These are phyloP conservation scores for Boloria euphrosyne DNA, from an alignment of 2,888 invertebrate genomes.

Conservation along the genomic window DNA sequence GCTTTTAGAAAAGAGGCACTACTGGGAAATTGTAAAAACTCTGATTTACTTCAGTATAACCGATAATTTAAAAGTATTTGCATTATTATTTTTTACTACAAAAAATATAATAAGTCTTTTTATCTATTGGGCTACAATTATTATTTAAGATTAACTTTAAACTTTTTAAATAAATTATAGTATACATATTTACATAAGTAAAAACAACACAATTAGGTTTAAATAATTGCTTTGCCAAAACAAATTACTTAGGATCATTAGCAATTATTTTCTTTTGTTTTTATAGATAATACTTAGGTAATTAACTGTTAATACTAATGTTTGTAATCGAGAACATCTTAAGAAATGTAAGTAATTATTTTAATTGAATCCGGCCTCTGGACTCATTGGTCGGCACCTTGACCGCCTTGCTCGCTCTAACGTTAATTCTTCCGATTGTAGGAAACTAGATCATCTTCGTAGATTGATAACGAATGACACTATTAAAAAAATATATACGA, in stretches of 20 bases:
- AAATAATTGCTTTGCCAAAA: background rate
- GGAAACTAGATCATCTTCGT: constrained; percentile 25
- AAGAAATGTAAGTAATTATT: constrained; percentile 31
- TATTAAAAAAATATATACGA: background rate
- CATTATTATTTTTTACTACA: too few relatives aligned
- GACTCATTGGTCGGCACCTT: constrained; percentile 57
- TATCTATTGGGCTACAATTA: too few relatives aligned
- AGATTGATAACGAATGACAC: constrained; percentile 7
- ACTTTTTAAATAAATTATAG: too few relatives aligned
- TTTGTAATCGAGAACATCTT: constrained; percentile 28
- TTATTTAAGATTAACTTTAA: too few relatives aligned
- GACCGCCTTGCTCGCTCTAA: constrained; percentile 58
- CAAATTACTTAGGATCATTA: background rate
- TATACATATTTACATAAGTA: too few relatives aligned
- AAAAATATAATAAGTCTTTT: too few relatives aligned
- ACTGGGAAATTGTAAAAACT: too few relatives aligned
- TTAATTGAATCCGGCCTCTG: constrained; percentile 43
- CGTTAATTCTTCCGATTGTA: constrained; percentile 53
- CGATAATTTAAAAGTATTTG: too few relatives aligned
- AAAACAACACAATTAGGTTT: too few relatives aligned
- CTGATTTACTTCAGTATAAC: too few relatives aligned
- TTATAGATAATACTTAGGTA: constrained; percentile 14
- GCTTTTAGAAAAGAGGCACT: too few relatives aligned
- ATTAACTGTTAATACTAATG: constrained; percentile 28
- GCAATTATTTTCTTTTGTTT: background rate